Evolutionary conservation across 2,113 vertebrate genomes (phyloP).

Genomic region (Zosterops hypoxanthus): DNA sequence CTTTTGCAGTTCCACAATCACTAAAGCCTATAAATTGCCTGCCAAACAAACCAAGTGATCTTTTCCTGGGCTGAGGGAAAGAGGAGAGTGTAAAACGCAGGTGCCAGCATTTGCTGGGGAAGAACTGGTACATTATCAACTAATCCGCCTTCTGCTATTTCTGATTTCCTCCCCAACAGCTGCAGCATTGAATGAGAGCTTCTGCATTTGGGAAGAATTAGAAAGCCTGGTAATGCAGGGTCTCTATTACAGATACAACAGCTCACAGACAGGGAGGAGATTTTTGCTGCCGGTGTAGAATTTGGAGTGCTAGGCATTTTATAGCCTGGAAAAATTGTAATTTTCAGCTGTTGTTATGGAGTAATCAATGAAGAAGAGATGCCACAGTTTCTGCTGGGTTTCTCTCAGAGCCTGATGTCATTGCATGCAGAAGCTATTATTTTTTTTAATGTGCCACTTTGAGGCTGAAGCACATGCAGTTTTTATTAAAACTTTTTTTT

Average conservation of each 20-base stretch:
- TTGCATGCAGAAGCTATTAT: background rate
- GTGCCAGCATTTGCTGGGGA: slow-evolving; percentile 73
- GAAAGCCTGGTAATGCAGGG: slow-evolving; percentile 54
- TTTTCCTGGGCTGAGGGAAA: slow-evolving; percentile 52
- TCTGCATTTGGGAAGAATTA: slow-evolving; percentile 73
- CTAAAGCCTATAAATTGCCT: slow-evolving; percentile 54
- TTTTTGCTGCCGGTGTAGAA: slow-evolving; percentile 57
- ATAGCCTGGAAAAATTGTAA: slow-evolving; percentile 59
- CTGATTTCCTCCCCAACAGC: slow-evolving; percentile 74
- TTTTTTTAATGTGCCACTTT: background rate
- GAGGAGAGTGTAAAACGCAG: slow-evolving; percentile 64
- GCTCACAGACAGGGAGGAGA: slow-evolving; percentile 61
- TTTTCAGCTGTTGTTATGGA: slow-evolving; percentile 59
- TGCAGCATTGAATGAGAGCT: slow-evolving; percentile 68
- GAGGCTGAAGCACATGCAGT: background rate
- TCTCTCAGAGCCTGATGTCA: slow-evolving; percentile 9
- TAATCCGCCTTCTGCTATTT: slow-evolving; percentile 75
- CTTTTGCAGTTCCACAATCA: slow-evolving; percentile 30
- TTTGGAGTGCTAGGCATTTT: slow-evolving; percentile 54
- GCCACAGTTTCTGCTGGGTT: slow-evolving; percentile 32
- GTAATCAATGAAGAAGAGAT: slow-evolving; percentile 41
- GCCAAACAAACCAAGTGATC: slow-evolving; percentile 62
- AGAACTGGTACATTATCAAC: slow-evolving; percentile 73
- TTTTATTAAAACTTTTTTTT: background rate
- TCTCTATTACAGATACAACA: slow-evolving; percentile 61